Evolutionary conservation across 35 echinoderm and acorn worm species (phyloP).

Genomic region (Anneissia japonica): DNA sequence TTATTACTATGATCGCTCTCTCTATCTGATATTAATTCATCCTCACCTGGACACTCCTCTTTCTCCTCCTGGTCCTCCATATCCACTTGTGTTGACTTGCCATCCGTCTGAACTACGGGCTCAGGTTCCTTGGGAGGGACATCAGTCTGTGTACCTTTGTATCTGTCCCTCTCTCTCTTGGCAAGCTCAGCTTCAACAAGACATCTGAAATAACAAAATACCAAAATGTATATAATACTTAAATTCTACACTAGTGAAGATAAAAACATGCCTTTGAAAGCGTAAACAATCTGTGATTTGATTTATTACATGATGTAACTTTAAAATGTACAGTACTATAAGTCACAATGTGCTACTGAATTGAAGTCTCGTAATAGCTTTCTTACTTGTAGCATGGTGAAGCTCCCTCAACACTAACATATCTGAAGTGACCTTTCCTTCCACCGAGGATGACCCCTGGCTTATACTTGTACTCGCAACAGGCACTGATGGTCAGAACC

Average conservation of each 20-base stretch:
- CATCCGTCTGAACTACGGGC: conserved; percentile 52
- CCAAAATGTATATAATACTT: neutral
- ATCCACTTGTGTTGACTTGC: conserved; percentile 66
- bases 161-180: conserved; percentile 67
- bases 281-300: too few relatives aligned
- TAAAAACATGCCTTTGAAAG: neutral
- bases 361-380: too few relatives aligned
- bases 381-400: conserved; percentile 89
- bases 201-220: conserved; percentile 32
- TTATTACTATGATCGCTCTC: too few relatives aligned
- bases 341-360: too few relatives aligned
- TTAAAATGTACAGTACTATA: too few relatives aligned
- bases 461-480: conserved; percentile 96
- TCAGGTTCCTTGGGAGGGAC: conserved; percentile 40
- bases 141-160: conserved; percentile 80
- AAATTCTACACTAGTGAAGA: neutral
- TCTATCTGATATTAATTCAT: too few relatives aligned
- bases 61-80: conserved; percentile 31
- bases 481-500: conserved; percentile 75
- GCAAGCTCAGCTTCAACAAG: conserved; percentile 89
- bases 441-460: conserved; percentile 71
- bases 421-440: conserved; percentile 86
- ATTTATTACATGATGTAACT: too few relatives aligned
- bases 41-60: conserved; percentile 39
- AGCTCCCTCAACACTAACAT: conserved; percentile 71